Base-by-base conservation (phyloP, 2,888 invertebrate genomes). In the Iselma pallidipennis region DNA sequence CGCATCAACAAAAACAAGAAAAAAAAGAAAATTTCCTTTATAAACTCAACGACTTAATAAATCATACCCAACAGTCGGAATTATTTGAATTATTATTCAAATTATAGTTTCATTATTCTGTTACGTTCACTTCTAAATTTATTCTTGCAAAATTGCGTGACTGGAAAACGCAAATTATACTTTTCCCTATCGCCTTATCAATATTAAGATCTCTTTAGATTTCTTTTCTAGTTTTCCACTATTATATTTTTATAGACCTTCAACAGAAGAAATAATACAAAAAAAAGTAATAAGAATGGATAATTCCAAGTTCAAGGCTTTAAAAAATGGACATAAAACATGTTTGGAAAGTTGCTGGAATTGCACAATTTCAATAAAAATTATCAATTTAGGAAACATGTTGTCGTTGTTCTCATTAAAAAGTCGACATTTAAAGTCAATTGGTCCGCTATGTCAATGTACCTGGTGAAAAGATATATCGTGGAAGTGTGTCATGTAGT, bases 371-470 rank as follows among this genome's bases (percentile, higher is more conserved):
- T 25, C 23, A 19, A 25, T 19, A 31, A 19, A 50, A 55, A 56
- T 49, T 23, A 49, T 25, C 16, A 55, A 14, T 16, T 9, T n/a
- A 9, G 14, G 10, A 45, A 14, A 59, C 23, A 28, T 14, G 4
- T 37, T 50, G 49, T 49, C 25, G 33, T 14, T 50, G 49, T 58
- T 52, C 50, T 51, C 45, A 21, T 57, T 57, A 51, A 7, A 14
- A 12, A 28, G 21, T 51, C 45, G 28, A 16, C 16, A 37, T 45
- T 54, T 54, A 59, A 23, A 55, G 49, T 49, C 37, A 53, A 51
- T 14, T 26, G 54, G 26, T 55, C 59, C 59, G 59, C 59, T 59
- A 59, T 59, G 59, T 50, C 59, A 59, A 59, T 33, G 49, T 25
- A 58, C n/a, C 52, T 37, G 37, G 37, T 37, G 37, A 37, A 48